Evolutionary conservation across 2,113 vertebrate genomes (phyloP).

Genomic region (Phylloscopus trochiloides): DNA sequence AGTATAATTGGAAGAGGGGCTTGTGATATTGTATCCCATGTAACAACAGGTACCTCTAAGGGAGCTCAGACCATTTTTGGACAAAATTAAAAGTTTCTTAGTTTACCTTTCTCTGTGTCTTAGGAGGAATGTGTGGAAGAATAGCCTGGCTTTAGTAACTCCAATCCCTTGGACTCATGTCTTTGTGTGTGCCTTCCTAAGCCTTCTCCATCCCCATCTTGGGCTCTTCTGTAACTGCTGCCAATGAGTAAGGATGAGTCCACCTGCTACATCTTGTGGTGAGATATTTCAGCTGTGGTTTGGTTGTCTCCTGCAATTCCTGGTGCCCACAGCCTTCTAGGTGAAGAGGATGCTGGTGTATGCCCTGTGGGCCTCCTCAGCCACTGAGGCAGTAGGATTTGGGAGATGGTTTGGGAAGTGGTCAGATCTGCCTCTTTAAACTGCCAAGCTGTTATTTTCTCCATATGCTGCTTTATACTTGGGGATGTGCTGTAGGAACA

Average conservation of each 20-base stretch:
- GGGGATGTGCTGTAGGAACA: not conserved
- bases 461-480: rapidly evolving
- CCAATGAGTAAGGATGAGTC: not conserved
- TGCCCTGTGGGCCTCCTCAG: not conserved
- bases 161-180: rapidly evolving
- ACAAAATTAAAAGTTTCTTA: not conserved
- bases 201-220: not conserved
- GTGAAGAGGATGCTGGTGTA: not conserved
- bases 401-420: not conserved
- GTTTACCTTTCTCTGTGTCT: not conserved
- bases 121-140: not conserved
- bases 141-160: not conserved
- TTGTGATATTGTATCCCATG: not conserved
- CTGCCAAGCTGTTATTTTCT: not conserved
- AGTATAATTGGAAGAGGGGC: not conserved
- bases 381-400: rapidly evolving
- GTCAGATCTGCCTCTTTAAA: not conserved
- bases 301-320: not conserved
- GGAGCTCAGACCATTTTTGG: not conserved
- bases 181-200: not conserved
- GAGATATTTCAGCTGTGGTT: not conserved
- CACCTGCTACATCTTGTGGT: not conserved
- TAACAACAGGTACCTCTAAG: not conserved
- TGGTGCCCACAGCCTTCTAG: not conserved
- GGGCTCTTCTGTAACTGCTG: not conserved